Conservation (phyloP, 2,888 invertebrate genomes). For the Eulithis testata region DNA sequence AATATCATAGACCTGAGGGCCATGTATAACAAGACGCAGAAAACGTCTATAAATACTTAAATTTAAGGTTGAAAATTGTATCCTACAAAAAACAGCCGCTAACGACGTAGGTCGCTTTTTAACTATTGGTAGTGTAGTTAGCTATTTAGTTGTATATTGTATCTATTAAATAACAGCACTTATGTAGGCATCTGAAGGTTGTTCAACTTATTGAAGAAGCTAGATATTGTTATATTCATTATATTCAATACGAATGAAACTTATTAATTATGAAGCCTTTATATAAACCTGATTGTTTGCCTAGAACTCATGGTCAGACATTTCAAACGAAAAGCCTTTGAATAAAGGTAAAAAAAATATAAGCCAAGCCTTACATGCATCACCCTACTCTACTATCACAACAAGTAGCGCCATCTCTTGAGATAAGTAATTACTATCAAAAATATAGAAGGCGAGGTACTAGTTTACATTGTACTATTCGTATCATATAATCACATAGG, state of each 20-base stretch:
- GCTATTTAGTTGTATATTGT: constrained; percentile 37
- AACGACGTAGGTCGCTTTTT: neutral
- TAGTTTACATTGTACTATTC: too few species aligned
- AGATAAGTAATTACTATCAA: neutral
- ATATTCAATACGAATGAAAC: neutral
- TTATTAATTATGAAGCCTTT: neutral
- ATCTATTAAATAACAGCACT: constrained; percentile 45
- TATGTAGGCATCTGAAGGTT: constrained; percentile 52
- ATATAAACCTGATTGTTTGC: neutral
- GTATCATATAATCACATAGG: too few species aligned
- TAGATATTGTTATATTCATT: constrained; percentile 19
- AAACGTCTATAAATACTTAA: too few species aligned
- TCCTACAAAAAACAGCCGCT: neutral
- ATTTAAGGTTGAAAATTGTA: too few species aligned
- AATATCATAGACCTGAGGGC: too few species aligned
- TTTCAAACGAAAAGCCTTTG: neutral
- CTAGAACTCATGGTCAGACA: neutral
- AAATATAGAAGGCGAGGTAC: too few species aligned
- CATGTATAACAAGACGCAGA: too few species aligned
- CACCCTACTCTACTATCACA: neutral
- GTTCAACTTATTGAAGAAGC: constrained; percentile 43
- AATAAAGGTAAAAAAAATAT: too few species aligned
- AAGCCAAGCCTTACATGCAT: too few species aligned
- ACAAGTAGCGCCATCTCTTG: constrained; percentile 24
- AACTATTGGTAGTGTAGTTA: neutral